A percentile compares a stretch with the other conserved stretches of the same genome.
Evolutionary conservation across 2,797 vertebrate genomes (phyloP).

Genomic region (Phrynocephalus guinanensis): DNA sequence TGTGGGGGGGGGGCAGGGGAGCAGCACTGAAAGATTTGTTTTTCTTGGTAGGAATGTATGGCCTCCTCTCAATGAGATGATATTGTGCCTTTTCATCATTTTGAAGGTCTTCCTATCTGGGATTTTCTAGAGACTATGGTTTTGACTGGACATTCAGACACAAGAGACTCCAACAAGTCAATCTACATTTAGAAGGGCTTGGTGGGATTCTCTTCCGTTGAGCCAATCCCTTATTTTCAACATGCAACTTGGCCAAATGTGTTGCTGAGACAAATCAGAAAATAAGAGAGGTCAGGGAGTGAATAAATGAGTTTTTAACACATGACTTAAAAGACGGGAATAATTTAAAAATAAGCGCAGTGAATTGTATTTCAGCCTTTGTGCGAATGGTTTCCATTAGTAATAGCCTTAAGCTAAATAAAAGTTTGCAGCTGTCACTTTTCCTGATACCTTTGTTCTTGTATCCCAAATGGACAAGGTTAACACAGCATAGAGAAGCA

Average conservation of each 20-base stretch:
- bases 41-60: background rate
- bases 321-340: conserved; percentile 21
- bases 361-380: conserved; percentile 25
- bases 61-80: background rate
- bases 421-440: background rate
- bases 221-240: conserved; percentile 50
- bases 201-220: conserved; percentile 40
- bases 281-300: background rate
- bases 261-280: background rate
- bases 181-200: conserved; percentile 45
- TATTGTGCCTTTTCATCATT: too few species aligned
- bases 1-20: background rate
- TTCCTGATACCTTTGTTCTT: background rate
- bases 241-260: conserved; percentile 51
- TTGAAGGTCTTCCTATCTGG: background rate
- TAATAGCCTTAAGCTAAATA: background rate
- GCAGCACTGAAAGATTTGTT: too few species aligned
- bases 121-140: background rate
- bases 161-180: conserved; percentile 50
- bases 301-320: conserved; percentile 52
- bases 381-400: background rate
- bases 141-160: conserved; percentile 22
- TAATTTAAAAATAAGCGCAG: conserved; percentile 12
- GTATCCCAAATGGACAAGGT: too few species aligned
- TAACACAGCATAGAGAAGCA: too few species aligned